Conservation (phyloP, 1,140 invertebrate genomes). For the Bacillus rossius region DNA sequence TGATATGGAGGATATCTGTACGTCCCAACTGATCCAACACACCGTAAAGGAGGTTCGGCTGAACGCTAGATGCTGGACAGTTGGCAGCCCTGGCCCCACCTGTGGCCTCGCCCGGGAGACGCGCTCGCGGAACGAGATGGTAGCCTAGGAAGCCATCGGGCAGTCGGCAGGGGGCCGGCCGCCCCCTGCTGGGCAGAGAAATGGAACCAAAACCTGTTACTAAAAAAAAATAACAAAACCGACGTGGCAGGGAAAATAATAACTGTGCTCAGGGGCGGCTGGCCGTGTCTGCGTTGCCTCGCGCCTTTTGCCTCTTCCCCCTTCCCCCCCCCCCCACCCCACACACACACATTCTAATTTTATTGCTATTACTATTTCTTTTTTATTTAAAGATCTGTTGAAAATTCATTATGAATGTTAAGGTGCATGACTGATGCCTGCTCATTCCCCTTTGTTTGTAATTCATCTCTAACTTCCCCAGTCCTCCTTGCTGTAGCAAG, state of each 20-base stretch:
- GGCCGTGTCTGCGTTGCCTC: not conserved
- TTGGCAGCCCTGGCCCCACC: too few species aligned
- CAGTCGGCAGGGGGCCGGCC: not conserved
- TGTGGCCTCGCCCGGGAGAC: too few species aligned
- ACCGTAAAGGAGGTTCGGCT: too few species aligned
- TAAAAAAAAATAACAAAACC: not conserved
- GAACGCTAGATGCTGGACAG: too few species aligned
- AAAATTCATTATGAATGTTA: constrained; percentile 6
- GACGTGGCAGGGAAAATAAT: not conserved
- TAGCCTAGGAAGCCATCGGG: constrained; percentile 6
- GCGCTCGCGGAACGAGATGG: not conserved
- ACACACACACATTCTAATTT: too few species aligned
- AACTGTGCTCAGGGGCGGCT: not conserved
- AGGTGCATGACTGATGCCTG: too few species aligned
- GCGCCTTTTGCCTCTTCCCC: too few species aligned
- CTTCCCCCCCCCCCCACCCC: too few species aligned
- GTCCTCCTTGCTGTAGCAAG: not conserved
- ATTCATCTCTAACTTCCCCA: too few species aligned
- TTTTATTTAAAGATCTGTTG: constrained; percentile 12
- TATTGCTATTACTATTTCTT: not conserved
- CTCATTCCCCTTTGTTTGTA: not conserved
- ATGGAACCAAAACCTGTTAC: constrained; percentile 28
- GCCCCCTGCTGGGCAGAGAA: constrained; percentile 32
- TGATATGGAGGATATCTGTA: too few species aligned
- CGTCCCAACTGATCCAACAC: too few species aligned